phyloP scores from a whole-genome alignment of 2,888 invertebrate species.

The Eupithecia exiguata region DNA sequence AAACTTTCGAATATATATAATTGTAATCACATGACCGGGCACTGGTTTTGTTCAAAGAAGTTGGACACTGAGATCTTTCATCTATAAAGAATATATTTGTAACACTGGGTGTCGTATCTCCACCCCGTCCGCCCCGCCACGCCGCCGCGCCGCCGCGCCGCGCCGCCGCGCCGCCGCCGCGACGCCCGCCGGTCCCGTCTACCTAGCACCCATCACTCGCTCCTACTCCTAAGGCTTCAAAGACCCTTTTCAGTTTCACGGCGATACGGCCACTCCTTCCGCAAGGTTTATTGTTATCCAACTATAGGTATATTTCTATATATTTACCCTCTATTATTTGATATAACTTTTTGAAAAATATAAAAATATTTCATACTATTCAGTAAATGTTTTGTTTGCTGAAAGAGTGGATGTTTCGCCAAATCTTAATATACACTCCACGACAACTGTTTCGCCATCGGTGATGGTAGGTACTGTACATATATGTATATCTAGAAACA shows the following conservation, averaged over 20 bases:
- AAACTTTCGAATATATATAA: conserved; percentile 66
- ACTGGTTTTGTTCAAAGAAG: conserved; percentile 79
- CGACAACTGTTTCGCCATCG: conserved; percentile 28
- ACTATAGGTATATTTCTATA: conserved; percentile 32
- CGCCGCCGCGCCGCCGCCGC: too few species aligned
- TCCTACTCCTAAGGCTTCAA: conserved; percentile 60
- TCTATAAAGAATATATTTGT: conserved; percentile 57
- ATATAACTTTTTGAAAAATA: conserved; percentile 64
- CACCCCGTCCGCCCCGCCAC: neutral
- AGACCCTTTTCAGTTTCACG: conserved; percentile 58
- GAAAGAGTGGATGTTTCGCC: conserved; percentile 47
- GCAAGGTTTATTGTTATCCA: conserved; percentile 20
- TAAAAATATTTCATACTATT: conserved; percentile 67
- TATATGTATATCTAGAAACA: neutral
- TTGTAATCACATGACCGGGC: conserved; percentile 78
- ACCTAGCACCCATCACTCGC: conserved; percentile 68
- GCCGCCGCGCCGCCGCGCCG: too few species aligned
- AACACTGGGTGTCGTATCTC: conserved; percentile 60
- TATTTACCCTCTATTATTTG: conserved; percentile 62
- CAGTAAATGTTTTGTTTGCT: conserved; percentile 34
- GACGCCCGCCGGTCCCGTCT: conserved; percentile 53
- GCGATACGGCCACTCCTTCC: conserved; percentile 54
- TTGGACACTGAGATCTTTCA: conserved; percentile 79
- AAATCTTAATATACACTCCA: conserved; percentile 41
- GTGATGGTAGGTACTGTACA: conserved; percentile 12